These are phyloP conservation scores for Trichopoda pennipes DNA, from an alignment of 2,888 invertebrate species.

Conservation along the genomic window DNA sequence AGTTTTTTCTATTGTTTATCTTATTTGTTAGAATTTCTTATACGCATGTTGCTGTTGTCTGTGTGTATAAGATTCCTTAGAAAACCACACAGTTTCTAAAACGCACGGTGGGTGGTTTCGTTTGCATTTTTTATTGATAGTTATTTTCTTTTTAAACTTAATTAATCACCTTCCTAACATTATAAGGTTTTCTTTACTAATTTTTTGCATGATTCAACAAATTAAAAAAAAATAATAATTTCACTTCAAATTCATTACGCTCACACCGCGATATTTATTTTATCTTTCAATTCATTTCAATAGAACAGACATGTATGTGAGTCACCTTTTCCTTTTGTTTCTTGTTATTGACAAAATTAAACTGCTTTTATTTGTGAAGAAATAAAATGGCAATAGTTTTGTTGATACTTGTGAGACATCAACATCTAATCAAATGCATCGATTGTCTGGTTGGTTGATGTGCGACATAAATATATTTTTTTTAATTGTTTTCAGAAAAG, in stretches of 20 bases:
- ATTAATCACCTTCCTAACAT: no score
- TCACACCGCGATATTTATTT: constrained; percentile 2
- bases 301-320: constrained; percentile 18
- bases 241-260: background rate
- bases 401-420: constrained; percentile 20
- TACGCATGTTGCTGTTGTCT: no score
- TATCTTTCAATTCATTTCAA: background rate
- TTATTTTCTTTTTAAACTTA: no score
- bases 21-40: no score
- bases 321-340: constrained; percentile 22
- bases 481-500: constrained; percentile 35
- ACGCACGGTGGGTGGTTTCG: no score
- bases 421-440: constrained; percentile 40
- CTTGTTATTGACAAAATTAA: constrained; percentile 24
- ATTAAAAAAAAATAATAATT: no score
- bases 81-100: no score
- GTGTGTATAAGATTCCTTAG: no score
- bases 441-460: constrained; percentile 48
- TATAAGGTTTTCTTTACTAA: no score
- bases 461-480: constrained; percentile 35
- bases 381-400: constrained; percentile 41
- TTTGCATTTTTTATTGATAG: no score
- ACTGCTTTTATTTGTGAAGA: constrained; percentile 17
- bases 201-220: no score
- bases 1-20: no score